phyloP scores from a whole-genome alignment of 2,797 vertebrate genomes.

The Xenopus petersii region DNA sequence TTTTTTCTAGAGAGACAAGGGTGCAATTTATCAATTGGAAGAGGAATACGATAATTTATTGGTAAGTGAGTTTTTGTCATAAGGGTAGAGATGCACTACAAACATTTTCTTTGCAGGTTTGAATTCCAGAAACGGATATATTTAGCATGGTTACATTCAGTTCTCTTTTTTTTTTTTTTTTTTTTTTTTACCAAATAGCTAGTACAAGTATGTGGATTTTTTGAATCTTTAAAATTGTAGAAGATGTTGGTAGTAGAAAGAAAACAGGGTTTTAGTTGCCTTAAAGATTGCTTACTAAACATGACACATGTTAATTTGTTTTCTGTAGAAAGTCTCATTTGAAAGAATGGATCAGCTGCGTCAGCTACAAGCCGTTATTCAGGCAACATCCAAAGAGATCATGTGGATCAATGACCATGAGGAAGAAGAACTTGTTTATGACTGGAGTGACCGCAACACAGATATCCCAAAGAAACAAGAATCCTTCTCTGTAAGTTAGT shows the following conservation, averaged over 20 bases:
- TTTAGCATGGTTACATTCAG: too few relatives aligned
- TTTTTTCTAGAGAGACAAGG: conserved; percentile 75
- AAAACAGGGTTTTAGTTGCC: too few relatives aligned
- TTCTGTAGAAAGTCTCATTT: conserved; percentile 83
- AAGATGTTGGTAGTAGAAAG: too few relatives aligned
- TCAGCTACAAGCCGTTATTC: conserved; percentile 85
- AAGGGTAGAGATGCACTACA: too few relatives aligned
- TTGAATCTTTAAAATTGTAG: too few relatives aligned
- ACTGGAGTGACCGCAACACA: conserved; percentile 94
- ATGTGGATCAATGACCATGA: conserved; percentile 98
- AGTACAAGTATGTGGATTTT: too few relatives aligned
- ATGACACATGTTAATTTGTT: too few relatives aligned
- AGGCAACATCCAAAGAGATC: conserved; percentile 85
- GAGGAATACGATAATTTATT: conserved; percentile 87
- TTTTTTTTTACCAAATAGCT: too few relatives aligned
- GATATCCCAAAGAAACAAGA: conserved; percentile 90
- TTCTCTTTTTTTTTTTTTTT: too few relatives aligned
- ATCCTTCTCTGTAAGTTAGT: conserved; percentile 81
- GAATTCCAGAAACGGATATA: too few relatives aligned
- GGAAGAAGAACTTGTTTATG: conserved; percentile 91
- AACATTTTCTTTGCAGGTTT: too few relatives aligned
- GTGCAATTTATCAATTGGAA: conserved; percentile 75
- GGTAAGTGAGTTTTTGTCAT: conserved; percentile 64
- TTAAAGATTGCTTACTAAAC: too few relatives aligned
- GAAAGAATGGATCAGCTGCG: conserved; percentile 77